Conservation (phyloP, 2,797 vertebrate species). For the Lerista edwardsae region DNA sequence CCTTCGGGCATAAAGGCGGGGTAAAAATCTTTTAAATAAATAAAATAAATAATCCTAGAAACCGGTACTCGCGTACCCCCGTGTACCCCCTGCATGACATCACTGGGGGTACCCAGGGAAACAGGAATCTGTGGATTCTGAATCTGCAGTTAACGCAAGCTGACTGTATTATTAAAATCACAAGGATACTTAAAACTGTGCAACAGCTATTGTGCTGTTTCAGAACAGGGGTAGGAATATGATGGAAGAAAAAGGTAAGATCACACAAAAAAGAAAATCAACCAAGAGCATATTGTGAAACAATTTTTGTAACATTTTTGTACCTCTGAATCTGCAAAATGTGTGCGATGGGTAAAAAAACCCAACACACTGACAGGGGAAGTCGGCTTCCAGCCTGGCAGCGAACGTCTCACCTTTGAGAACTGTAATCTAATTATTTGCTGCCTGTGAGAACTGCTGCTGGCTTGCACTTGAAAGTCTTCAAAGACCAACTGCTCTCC, state of each 20-base stretch:
- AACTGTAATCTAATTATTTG: background rate
- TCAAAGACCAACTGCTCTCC: background rate
- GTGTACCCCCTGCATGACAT: too few relatives aligned
- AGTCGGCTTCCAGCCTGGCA: background rate
- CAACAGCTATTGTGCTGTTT: background rate
- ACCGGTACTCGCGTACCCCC: too few relatives aligned
- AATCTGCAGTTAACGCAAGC: too few relatives aligned
- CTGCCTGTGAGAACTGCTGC: background rate
- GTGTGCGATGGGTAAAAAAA: background rate
- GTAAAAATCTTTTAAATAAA: too few relatives aligned
- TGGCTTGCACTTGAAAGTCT: constrained; percentile 5
- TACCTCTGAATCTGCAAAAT: constrained; percentile 16
- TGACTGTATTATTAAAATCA: too few relatives aligned
- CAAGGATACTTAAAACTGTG: background rate
- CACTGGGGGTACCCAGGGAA: too few relatives aligned
- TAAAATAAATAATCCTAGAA: too few relatives aligned
- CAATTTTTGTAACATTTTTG: constrained; percentile 32
- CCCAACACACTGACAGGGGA: background rate
- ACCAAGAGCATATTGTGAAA: background rate
- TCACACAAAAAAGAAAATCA: constrained; percentile 8
- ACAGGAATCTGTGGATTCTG: too few relatives aligned
- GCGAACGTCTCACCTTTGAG: background rate
- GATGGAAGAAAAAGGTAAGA: constrained; percentile 2
- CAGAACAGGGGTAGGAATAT: background rate
- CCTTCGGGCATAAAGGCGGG: too few relatives aligned